phyloP scores from a whole-genome alignment of 1,140 invertebrate species.

The Rhagoletis pomonella region DNA sequence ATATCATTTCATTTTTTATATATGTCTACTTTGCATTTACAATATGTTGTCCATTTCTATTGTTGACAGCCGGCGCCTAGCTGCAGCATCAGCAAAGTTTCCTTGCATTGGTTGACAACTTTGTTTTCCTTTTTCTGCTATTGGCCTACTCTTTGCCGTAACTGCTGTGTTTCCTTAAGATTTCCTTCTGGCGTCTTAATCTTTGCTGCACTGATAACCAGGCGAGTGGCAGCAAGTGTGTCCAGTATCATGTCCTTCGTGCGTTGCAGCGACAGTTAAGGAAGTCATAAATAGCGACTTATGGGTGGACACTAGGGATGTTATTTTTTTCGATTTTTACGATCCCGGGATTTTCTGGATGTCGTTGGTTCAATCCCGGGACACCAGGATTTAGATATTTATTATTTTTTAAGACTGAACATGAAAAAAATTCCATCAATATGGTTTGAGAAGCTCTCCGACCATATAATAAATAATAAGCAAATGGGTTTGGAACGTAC shows the following conservation, averaged over 20 bases:
- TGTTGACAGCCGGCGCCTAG: neutral
- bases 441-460: too few relatives aligned
- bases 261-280: conserved; percentile 21
- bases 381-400: too few relatives aligned
- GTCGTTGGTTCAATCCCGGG: too few relatives aligned
- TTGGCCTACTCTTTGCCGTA: neutral
- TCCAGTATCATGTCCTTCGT: neutral
- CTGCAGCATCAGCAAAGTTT: conserved; percentile 33
- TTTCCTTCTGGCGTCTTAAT: conserved; percentile 38
- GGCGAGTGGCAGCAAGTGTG: conserved; percentile 6
- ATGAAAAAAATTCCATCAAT: too few relatives aligned
- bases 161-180: neutral
- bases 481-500: too few relatives aligned
- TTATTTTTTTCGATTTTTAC: too few relatives aligned
- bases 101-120: conserved; percentile 33
- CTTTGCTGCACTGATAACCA: conserved; percentile 21
- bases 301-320: neutral
- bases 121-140: neutral
- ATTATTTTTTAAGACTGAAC: too few relatives aligned
- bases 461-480: too few relatives aligned
- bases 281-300: conserved; percentile 39
- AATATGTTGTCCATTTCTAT: conserved; percentile 44
- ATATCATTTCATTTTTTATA: conserved; percentile 4
- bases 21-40: conserved; percentile 46
- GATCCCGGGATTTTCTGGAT: too few relatives aligned